phyloP scores from a whole-genome alignment of 2,113 vertebrate species.

The Aspidoscelis tigris region DNA sequence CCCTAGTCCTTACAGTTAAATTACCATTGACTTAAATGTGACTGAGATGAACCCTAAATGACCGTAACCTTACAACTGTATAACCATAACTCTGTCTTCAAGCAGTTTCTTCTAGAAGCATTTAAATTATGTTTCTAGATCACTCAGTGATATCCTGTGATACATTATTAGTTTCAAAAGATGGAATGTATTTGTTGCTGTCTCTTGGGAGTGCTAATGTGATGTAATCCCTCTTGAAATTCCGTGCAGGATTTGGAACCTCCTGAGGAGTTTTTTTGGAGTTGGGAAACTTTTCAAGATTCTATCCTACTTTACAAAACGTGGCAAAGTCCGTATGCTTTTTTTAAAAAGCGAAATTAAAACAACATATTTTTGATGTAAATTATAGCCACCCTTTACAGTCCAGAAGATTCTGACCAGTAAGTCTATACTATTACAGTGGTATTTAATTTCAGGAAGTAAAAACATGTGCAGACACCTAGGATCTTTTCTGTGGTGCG shows the following conservation, averaged over 20 bases:
- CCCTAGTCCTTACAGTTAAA: background rate
- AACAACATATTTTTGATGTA: background rate
- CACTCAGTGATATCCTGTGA: background rate
- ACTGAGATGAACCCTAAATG: background rate
- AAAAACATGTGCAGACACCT: background rate
- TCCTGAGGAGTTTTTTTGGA: background rate
- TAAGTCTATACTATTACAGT: background rate
- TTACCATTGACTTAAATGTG: background rate
- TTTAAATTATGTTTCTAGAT: background rate
- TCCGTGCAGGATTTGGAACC: constrained; percentile 17
- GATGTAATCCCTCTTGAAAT: background rate
- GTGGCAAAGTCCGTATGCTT: constrained; percentile 4
- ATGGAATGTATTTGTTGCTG: constrained; percentile 14
- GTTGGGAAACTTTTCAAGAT: background rate
- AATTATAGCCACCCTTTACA: background rate
- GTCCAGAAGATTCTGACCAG: constrained; percentile 18
- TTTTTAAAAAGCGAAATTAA: background rate
- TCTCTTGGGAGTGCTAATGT: constrained; percentile 5
- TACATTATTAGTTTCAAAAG: constrained; percentile 26
- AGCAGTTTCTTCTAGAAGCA: background rate
- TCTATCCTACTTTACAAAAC: background rate
- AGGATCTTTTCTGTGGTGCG: background rate
- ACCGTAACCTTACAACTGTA: background rate
- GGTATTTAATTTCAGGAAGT: background rate
- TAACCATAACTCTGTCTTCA: constrained; percentile 20